Evolutionary conservation across 1,140 invertebrate genomes (phyloP), one percentile per base, ranked within the genome.

Genomic region (Drosophila persimilis): DNA sequence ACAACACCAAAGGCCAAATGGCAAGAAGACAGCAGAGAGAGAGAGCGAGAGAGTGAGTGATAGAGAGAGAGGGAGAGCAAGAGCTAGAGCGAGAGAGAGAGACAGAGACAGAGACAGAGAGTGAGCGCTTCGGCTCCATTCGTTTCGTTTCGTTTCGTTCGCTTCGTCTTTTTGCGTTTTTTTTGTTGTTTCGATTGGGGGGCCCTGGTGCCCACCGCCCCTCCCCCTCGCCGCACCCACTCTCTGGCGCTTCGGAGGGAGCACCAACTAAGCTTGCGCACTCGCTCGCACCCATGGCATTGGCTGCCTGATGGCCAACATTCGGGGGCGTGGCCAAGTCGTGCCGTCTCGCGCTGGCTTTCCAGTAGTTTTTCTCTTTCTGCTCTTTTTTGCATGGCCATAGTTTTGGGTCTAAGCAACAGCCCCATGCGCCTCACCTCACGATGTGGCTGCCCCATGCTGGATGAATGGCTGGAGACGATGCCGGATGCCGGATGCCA

Each of bases 321-420:
- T 13, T 61, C 29, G 46, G 62, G 59, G 83, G 83, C 83, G 83
- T 89, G 84, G 84, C 78, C 75, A 84, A 84, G 72, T 66, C 46
- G 5, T 39, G 46, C 50, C 51, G 55, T 58, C 46, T 65, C 47
- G 62, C 51, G 56, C 47, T 26, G 4, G 61, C 50, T 62, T 72
- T 59, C 61, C 61, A 62, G 55, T 53, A 43, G 60, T 54, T 71
- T 75, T 71, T 86, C 88, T 86, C 83, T 86, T 74, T 86, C 73
- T 69, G 75, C 81, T 88, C 81, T 88, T 88, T 88, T 78, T 81
- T 77, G 35, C 35, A 4, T 62, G 54, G 54, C 56, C 69, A 47
- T 77, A 64, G 59, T 78, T 77, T 80, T 81, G 61, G 83, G 69
- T 56, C 74, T 70, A 86, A 88, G 77, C 70, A 75, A 47, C 66